These are phyloP conservation scores for Junonia oenone DNA, from an alignment of 2,888 invertebrate genomes.

Conservation along the genomic window DNA sequence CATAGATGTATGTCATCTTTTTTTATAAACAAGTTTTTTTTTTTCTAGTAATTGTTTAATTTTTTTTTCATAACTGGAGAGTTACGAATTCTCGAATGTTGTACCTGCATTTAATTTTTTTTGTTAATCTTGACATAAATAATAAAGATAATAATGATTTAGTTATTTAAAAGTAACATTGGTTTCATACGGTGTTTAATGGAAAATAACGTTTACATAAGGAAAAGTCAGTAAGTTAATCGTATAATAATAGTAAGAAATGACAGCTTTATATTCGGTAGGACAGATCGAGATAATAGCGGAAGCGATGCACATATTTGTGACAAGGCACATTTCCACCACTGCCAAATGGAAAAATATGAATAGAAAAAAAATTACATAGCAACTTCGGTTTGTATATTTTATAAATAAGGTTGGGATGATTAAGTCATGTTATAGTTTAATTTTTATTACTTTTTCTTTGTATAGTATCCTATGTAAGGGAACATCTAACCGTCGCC, in stretches of 20 bases:
- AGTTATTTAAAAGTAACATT: slow-evolving; percentile 64
- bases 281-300: slow-evolving; percentile 53
- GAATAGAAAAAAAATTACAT: slow-evolving; percentile 52
- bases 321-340: slow-evolving; percentile 80
- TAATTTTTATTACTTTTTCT: slow-evolving; percentile 70
- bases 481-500: slow-evolving; percentile 55
- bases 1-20: slow-evolving; percentile 65
- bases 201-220: slow-evolving; percentile 61
- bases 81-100: slow-evolving; percentile 78
- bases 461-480: slow-evolving; percentile 70
- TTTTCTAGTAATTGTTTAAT: slow-evolving; percentile 73
- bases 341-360: slow-evolving; percentile 70
- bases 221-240: slow-evolving; percentile 73
- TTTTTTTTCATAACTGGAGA: slow-evolving; percentile 69
- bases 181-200: slow-evolving; percentile 46
- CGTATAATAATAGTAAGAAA: slow-evolving; percentile 58
- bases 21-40: slow-evolving; percentile 58
- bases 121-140: slow-evolving; percentile 76
- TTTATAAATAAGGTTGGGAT: slow-evolving; percentile 71
- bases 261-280: slow-evolving; percentile 74
- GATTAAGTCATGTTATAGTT: slow-evolving; percentile 75
- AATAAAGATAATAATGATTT: slow-evolving; percentile 67
- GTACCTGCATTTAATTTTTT: slow-evolving; percentile 79
- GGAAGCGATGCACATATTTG: slow-evolving; percentile 54
- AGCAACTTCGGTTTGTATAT: slow-evolving; percentile 64